Evolutionary conservation across 2,113 vertebrate genomes (phyloP), one percentile per base, ranked within the genome.

Genomic region (Tupaia tana): DNA sequence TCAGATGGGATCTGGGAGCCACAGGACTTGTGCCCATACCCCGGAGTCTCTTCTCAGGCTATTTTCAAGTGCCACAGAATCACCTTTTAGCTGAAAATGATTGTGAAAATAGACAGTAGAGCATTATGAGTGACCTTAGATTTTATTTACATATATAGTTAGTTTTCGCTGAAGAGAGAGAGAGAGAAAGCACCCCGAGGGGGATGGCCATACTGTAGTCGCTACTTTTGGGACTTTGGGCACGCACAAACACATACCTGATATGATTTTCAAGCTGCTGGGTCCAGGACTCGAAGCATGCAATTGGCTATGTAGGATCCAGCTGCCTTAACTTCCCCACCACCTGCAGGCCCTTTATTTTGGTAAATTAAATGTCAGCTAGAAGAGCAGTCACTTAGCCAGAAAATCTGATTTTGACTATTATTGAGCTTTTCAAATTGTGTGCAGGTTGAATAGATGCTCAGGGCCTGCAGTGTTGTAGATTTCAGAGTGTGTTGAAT

Each of bases 351-450:
- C 6, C 43, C 43, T 43, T 4, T 43, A 27, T 83, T 83, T 27
- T 66, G 80, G 24, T 64, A 27, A 66, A 93, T 74, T 74, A 78
- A 83, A 58, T 74, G 29, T 83, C 74, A 92, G 69, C 27, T 71
- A 52, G 63, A 90, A 90, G 78, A 61, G 14, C 1, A 9, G 70
- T 87, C 54, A 83, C 4, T 67, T 82, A 82, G 69, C 18, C 27
- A 87, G 70, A 88, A 83, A 74, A 67, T 95, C 74, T 79, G 54
- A 52, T 59, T 94, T 95, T 1, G 10, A 52, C 67, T 84, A 16
- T 87, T 87, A 18, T 19, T 73, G 34, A 73, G 14, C 16, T 29
- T 93, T 67, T 61, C 29, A 61, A n/a, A 43, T 43, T 43, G 43
- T 43, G 43, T 43, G 43, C 43, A 6, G 43, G 43, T 43, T 43